Base-by-base conservation (phyloP, 2,888 invertebrate genomes). In the Amphimallon solstitiale region DNA sequence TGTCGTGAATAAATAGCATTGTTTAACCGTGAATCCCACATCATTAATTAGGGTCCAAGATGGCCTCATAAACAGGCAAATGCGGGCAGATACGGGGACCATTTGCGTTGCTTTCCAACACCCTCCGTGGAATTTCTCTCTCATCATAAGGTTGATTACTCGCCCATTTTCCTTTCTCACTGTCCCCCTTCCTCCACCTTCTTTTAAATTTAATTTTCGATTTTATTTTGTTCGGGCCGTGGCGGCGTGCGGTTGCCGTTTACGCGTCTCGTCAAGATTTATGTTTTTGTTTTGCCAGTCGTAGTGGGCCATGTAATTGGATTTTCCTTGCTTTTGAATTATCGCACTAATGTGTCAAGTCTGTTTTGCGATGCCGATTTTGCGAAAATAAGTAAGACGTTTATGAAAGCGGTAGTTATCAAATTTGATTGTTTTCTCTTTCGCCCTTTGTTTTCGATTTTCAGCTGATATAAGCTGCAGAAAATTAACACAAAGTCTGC, bases 1-100 rank as follows among this genome's bases (percentile, higher is more conserved):
- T 38, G 38, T 21, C 21, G 46, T 54, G 54, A 54, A 54, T 54
- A 40, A 54, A 54, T 54, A 40, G 54, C 54, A 54, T 54, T 54
- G 54, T 54, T 54, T 54, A 54, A 54, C 19, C 54, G 38, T 21
- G 54, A 7, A 40, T 40, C 38, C 54, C 54, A 23, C 54, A 54
- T 54, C 54, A 54, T 54, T 21, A 54, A 54, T 54, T 54, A 54
- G 54, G 54, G 40, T 21, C 40, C 14, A 21, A 40, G 54, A 54
- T 54, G 23, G 54, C 40, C 40, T 54, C 54, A 54, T 54, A 54
- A 54, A 54, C 52, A 35, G 52, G 15, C 12, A 15, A 21, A 54
- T 54, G 54, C 54, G 54, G 54, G 54, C 10, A 54, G 54, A 19
- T 15, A 4, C 15, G 45, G 10, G 45, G 17, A 3, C 40, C 17